A percentile compares a stretch with the other conserved stretches of the same genome.
phyloP scores from a whole-genome alignment of 2,888 invertebrate species.

The Hymenopus coronatus region DNA sequence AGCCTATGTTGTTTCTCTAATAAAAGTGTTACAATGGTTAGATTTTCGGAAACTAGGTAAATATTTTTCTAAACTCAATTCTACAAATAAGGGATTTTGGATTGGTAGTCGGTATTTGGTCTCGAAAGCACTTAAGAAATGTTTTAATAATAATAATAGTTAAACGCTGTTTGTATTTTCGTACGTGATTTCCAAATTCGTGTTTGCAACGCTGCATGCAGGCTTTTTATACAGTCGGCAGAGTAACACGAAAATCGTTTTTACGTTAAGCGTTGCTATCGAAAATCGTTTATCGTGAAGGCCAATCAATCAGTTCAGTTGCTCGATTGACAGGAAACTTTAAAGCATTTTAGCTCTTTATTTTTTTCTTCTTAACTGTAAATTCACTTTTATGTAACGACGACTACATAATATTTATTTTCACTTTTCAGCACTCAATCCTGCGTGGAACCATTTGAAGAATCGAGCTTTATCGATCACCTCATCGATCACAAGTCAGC shows the following conservation, averaged over 20 bases:
- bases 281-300: constrained; percentile 2
- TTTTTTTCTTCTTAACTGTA: neutral
- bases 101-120: no score
- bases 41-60: no score
- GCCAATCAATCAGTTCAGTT: constrained; percentile 14
- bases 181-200: neutral
- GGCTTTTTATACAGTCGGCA: neutral
- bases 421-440: constrained; percentile 8
- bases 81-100: no score
- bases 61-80: no score
- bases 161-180: neutral
- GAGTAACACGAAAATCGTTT: neutral
- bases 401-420: constrained; percentile 3
- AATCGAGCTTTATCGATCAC: constrained; percentile 9
- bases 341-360: neutral
- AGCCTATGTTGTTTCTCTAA: no score
- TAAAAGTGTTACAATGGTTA: no score
- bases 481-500: neutral
- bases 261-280: neutral
- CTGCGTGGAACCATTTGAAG: constrained; percentile 14
- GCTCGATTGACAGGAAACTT: constrained; percentile 4
- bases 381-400: neutral
- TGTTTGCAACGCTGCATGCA: neutral
- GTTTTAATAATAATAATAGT: no score
- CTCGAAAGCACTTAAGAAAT: no score